Conservation (phyloP, 2,888 invertebrate genomes). For the Biston betularia region DNA sequence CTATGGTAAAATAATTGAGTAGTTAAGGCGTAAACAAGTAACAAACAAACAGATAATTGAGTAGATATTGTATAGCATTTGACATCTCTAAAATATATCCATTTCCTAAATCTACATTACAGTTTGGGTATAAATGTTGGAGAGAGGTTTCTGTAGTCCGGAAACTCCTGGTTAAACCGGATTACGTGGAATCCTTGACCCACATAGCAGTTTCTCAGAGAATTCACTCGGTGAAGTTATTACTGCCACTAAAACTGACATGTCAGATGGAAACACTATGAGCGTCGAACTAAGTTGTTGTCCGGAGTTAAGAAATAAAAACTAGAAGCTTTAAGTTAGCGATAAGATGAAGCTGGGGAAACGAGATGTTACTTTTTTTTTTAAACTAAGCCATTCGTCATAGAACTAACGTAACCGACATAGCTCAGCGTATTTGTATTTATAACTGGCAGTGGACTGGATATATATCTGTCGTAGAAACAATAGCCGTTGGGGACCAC, state of each 20-base stretch:
- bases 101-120: slow-evolving; percentile 14
- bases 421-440: too few species aligned
- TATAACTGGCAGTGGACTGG: too few species aligned
- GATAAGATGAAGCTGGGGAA: neutral
- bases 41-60: too few species aligned
- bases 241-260: neutral
- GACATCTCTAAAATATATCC: too few species aligned
- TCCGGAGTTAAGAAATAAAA: neutral
- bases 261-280: slow-evolving; percentile 1
- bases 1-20: too few species aligned
- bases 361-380: neutral
- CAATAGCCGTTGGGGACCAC: too few species aligned
- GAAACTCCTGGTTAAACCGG: slow-evolving; percentile 17
- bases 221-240: slow-evolving; percentile 2
- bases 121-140: slow-evolving; percentile 5
- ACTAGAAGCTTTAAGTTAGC: neutral
- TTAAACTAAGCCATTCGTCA: too few species aligned
- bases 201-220: slow-evolving; percentile 3
- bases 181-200: slow-evolving; percentile 25
- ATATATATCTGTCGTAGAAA: too few species aligned
- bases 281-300: neutral
- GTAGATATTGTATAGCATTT: too few species aligned
- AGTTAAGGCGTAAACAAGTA: too few species aligned
- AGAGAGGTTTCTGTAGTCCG: slow-evolving; percentile 11
- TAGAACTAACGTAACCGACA: too few species aligned